Conservation (phyloP, 2,888 invertebrate species). For the Noctua pronuba region DNA sequence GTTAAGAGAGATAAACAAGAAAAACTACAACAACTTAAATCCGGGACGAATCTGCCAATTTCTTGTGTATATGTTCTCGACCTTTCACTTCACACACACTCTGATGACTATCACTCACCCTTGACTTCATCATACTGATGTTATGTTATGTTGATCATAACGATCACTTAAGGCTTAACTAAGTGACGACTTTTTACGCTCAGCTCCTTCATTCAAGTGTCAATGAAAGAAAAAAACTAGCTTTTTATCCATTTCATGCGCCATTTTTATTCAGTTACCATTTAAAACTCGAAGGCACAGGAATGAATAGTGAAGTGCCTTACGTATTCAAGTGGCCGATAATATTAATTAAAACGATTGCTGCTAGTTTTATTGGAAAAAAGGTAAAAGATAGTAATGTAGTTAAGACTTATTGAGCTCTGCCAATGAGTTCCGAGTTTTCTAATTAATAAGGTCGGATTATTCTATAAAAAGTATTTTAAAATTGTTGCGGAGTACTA, state of each 20-base stretch:
- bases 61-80: no score
- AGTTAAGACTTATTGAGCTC: constrained; percentile 21
- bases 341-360: constrained; percentile 25
- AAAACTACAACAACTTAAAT: no score
- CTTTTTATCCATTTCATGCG: constrained; percentile 1
- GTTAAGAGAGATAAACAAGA: no score
- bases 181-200: background rate
- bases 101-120: no score
- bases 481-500: background rate
- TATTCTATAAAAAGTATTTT: background rate
- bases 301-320: constrained; percentile 29
- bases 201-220: background rate
- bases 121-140: no score
- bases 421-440: constrained; percentile 9
- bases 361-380: constrained; percentile 13
- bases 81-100: no score
- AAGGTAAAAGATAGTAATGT: constrained; percentile 9
- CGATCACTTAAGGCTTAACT: no score
- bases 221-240: background rate
- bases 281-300: constrained; percentile 11
- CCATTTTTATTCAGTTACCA: constrained; percentile 36
- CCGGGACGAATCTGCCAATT: no score
- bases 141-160: background rate
- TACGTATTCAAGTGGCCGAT: constrained; percentile 19
- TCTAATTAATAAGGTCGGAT: constrained; percentile 5